These are phyloP conservation scores for Eriosoma lanigerum DNA, from an alignment of 1,140 invertebrate species.

Conservation along the genomic window DNA sequence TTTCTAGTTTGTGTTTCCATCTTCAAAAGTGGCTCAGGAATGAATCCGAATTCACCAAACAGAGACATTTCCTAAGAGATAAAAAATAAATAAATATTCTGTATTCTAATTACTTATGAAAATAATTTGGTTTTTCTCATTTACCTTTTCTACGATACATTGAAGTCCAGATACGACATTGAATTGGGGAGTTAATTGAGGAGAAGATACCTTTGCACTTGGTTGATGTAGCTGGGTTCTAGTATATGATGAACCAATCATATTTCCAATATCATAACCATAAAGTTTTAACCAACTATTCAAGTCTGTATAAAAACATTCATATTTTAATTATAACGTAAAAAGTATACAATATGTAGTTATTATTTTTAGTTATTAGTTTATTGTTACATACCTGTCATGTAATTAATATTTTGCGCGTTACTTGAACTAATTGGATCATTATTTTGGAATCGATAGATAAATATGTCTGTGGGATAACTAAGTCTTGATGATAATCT, in stretches of 20 bases:
- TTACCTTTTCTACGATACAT: slow-evolving; percentile 79
- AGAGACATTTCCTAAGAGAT: slow-evolving; percentile 70
- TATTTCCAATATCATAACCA: slow-evolving; percentile 81
- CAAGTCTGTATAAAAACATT: slow-evolving; percentile 64
- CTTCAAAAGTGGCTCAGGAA: slow-evolving; percentile 77
- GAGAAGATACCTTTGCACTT: slow-evolving; percentile 72
- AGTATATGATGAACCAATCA: slow-evolving; percentile 80
- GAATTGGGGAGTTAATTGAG: slow-evolving; percentile 77
- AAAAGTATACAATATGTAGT: background rate
- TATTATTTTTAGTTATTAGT: no score
- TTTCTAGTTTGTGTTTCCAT: slow-evolving; percentile 80
- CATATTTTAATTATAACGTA: background rate
- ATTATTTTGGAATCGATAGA: slow-evolving; percentile 88
- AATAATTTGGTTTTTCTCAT: background rate
- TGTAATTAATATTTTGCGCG: slow-evolving; percentile 70
- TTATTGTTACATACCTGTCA: slow-evolving; percentile 63
- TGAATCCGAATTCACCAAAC: slow-evolving; percentile 78
- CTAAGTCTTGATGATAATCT: slow-evolving; percentile 77
- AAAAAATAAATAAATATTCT: slow-evolving; percentile 4
- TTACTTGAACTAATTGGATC: slow-evolving; percentile 81
- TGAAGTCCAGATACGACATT: slow-evolving; percentile 84
- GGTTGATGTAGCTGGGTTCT: slow-evolving; percentile 75
- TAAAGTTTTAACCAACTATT: slow-evolving; percentile 83
- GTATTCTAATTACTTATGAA: no score
- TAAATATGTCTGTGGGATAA: slow-evolving; percentile 84